Evolutionary conservation across 2,797 vertebrate genomes (phyloP), one percentile per base, ranked within the genome.

Genomic region (Diplodus sargus): DNA sequence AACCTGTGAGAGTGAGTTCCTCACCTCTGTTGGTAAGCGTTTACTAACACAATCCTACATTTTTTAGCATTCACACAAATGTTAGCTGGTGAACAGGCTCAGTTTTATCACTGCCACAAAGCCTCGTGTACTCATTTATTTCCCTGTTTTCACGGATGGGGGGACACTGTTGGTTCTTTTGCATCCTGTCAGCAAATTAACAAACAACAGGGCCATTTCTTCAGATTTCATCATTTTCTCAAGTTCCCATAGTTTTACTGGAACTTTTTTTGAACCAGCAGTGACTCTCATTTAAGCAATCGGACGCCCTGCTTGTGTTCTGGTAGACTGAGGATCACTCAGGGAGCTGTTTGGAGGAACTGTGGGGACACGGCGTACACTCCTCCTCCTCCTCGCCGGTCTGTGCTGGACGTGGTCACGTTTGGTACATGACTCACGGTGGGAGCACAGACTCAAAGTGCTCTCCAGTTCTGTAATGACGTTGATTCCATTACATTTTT

Each of bases 291-390:
- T 39, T 60, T 11, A 22, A 54, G 57, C 25, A 47, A 18, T 34
- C 54, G 20, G 20, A 30, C 34, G 20, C 9, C 8, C 0, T 17
- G 47, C 47, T 67, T 79, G 57, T 69, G 65, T 51, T 81, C 53
- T 63, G 64, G 70, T 51, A 28, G 45, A 81, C 70, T 78, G 70
- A 39, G 67, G 75, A 48, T 78, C 72, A 71, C 57, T 72, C 47
- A 13, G 61, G 75, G 59, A 42, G 14, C 3, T 3, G 20, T 48
- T 25, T 25, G 14, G 18, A 72, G 59, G 45, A 69, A 20, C 58
- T 60, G 66, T 72, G 78, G 69, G 81, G 53, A 85, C 42, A 39
- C 34, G 34, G 34, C 34, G 34, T 39, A 39, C 34, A 39, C 8
- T 39, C 8, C 17, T 53, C 16, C 16, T 60, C 16, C 5, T 48